phyloP scores from a whole-genome alignment of 2,888 invertebrate genomes.

The Lasioglossum figueresi region DNA sequence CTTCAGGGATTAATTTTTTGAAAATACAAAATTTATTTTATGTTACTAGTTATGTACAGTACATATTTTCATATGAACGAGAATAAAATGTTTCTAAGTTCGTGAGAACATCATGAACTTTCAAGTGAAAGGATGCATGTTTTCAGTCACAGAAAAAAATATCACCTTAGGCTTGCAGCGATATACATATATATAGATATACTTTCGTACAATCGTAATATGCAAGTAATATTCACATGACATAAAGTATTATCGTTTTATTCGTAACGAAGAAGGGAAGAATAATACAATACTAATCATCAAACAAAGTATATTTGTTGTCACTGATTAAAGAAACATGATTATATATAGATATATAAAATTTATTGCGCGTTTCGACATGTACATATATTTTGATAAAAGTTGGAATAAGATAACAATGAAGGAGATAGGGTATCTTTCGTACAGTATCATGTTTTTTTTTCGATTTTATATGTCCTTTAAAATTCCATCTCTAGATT shows the following conservation, averaged over 20 bases:
- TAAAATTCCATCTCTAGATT: slow-evolving; percentile 7
- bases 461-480: slow-evolving; percentile 31
- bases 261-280: not conserved
- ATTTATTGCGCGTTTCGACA: slow-evolving; percentile 48
- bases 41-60: not conserved
- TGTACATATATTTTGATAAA: slow-evolving; percentile 53
- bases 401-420: slow-evolving; percentile 58
- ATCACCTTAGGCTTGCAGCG: not conserved
- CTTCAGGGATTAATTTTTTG: not conserved
- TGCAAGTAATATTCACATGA: not conserved
- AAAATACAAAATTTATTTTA: not conserved
- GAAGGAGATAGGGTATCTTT: slow-evolving; percentile 21
- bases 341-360: slow-evolving; percentile 58
- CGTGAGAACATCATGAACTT: slow-evolving; percentile 61
- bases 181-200: not conserved
- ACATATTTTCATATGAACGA: not conserved
- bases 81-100: not conserved
- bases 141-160: slow-evolving; percentile 4
- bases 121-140: slow-evolving; percentile 52
- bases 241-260: not conserved
- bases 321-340: slow-evolving; percentile 55
- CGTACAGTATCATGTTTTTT: slow-evolving; percentile 17
- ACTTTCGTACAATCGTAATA: not conserved
- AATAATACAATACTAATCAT: slow-evolving; percentile 11
- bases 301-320: slow-evolving; percentile 58